Base-by-base conservation (phyloP, 2,888 invertebrate species). In the Acronicta leporina region DNA sequence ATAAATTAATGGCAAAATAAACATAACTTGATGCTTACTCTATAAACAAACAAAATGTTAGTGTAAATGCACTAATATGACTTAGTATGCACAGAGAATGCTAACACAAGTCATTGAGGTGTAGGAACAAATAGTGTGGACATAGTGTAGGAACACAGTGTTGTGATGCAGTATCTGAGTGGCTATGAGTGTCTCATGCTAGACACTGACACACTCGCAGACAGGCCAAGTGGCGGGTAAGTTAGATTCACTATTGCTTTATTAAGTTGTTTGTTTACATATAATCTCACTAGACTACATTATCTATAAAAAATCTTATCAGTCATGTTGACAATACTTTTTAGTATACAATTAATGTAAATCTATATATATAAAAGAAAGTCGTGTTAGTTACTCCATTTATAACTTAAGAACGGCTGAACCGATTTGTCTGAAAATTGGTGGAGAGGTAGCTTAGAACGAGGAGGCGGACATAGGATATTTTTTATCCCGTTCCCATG, bases 241-340 rank as follows among this genome's bases (percentile, higher is more conserved):
- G 71, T 68, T 51, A 33, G 8, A 49, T 33, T 49, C 25, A 33
- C 14, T 16, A 46, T 15, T 47, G 46, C 10, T 44, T 42, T 44
- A 40, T 42, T 35, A 56, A 13, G 72, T 68, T 68, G 55, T 73
- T 67, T 61, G 55, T 73, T 67, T 61, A 72, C 66, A 52, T 43
- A 45, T 49, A 4, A 33, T 43, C 53, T 52, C 43, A n/a, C 58
- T 69, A 62, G 50, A 66, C 20, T 20, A 20, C 33, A 62, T 51
- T 67, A 58, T 13, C n/a, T n/a, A 7, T 33, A 63, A 47, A 64
- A 47, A 46, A 44, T 67, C 56, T 76, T 74, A 73, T 71, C 68
- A 58, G 20, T 58, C 4, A 58, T 76, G 56, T 75, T 77, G 63
- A 70, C 67, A 56, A 53, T 56, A 67, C 67, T 3, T 20, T 20